Evolutionary conservation across 2,797 vertebrate genomes (phyloP).

Genomic region (Coregonus suidteri): DNA sequence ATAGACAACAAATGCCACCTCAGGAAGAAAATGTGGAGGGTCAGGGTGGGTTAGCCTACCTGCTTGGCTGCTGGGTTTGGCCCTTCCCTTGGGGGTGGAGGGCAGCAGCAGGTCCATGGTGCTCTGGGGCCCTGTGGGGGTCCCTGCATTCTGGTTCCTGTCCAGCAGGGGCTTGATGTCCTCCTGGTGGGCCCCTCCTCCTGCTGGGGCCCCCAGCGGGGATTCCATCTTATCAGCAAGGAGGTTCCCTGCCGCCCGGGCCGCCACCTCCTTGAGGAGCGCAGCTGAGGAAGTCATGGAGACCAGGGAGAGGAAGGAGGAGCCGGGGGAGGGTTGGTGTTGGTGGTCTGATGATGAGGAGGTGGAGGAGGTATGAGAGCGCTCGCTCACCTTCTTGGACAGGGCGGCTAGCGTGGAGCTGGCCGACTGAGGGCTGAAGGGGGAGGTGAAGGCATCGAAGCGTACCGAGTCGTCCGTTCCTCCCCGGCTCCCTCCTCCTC

Average conservation of each 20-base stretch:
- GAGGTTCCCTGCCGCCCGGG: constrained; percentile 93
- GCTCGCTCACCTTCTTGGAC: constrained; percentile 99
- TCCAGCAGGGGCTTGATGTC: constrained; percentile 89
- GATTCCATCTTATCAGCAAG: constrained; percentile 92
- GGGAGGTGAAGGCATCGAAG: constrained; percentile 94
- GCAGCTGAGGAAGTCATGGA: constrained; percentile 99
- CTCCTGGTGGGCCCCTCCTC: constrained; percentile 78
- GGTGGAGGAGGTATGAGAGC: constrained; percentile 79
- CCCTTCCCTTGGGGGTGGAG: constrained; percentile 89
- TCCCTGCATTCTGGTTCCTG: constrained; percentile 89
- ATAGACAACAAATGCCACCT: background rate
- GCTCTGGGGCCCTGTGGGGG: constrained; percentile 76
- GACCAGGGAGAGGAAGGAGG: constrained; percentile 94
- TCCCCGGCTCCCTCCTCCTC: constrained; percentile 64
- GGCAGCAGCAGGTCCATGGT: constrained; percentile 89
- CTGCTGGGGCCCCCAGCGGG: constrained; percentile 62
- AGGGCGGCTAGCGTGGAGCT: constrained; percentile 98
- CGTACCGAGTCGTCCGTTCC: constrained; percentile 86
- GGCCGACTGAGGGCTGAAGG: constrained; percentile 97
- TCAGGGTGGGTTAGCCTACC: constrained; percentile 65
- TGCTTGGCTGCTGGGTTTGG: constrained; percentile 91
- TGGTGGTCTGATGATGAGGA: constrained; percentile 82
- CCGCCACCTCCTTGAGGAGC: constrained; percentile 98
- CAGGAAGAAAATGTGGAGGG: background rate
- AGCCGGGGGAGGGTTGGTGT: constrained; percentile 74